Percentiles rank a stretch among this genome's conserved stretches.
These are phyloP conservation scores for Heteronetta atricapilla DNA, from an alignment of 2,113 vertebrate genomes.

Conservation along the genomic window DNA sequence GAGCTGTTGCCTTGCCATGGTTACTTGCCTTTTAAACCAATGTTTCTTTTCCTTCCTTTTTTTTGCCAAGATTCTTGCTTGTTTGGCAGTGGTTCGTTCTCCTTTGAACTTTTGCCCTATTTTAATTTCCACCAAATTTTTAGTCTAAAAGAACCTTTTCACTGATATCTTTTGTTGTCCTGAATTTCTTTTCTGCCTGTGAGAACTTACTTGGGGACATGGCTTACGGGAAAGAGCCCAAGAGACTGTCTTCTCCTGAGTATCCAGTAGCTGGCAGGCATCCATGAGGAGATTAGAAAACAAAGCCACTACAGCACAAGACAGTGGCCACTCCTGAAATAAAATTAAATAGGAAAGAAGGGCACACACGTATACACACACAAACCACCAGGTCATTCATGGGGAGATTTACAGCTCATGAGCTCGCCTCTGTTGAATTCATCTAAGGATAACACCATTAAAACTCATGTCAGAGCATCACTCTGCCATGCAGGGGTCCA, in stretches of 20 bases:
- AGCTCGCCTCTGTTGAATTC: not conserved
- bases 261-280: conserved; percentile 66
- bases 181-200: conserved; percentile 74
- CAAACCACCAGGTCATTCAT: conserved; percentile 6
- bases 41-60: conserved; percentile 70
- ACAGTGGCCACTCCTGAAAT: conserved; percentile 67
- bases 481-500: not conserved
- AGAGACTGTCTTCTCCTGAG: conserved; percentile 68
- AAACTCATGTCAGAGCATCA: conserved; percentile 32
- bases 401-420: conserved; percentile 1
- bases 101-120: conserved; percentile 81
- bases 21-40: conserved; percentile 84
- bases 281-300: conserved; percentile 50
- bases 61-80: conserved; percentile 74
- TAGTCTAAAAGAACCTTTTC: conserved; percentile 78
- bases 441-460: not conserved
- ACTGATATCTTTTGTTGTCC: conserved; percentile 74
- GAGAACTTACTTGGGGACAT: conserved; percentile 71
- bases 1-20: conserved; percentile 85
- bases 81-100: conserved; percentile 73
- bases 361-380: conserved; percentile 31
- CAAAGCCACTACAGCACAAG: conserved; percentile 53
- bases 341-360: conserved; percentile 66
- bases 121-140: conserved; percentile 83
- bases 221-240: conserved; percentile 65